phyloP scores from a whole-genome alignment of 2,888 invertebrate genomes.

The Ramazzottius varieornatus region DNA sequence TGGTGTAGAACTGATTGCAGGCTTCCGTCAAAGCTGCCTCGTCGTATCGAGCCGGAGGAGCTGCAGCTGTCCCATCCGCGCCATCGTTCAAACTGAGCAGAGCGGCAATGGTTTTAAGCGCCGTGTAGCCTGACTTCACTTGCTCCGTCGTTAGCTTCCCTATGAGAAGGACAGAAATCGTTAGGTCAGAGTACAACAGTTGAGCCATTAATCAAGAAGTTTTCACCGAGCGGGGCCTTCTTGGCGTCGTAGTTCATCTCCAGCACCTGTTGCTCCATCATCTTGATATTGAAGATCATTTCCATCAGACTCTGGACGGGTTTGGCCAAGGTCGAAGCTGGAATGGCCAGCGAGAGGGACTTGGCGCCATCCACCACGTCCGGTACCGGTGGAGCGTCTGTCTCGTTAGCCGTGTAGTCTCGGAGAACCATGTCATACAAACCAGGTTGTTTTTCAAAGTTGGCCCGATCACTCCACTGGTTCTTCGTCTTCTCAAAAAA shows the following conservation, averaged over 20 bases:
- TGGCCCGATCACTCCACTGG: constrained; percentile 20
- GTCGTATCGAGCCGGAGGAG: constrained; percentile 13
- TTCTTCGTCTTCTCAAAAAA: constrained; percentile 28
- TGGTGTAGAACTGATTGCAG: constrained; percentile 28
- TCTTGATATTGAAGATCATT: constrained; percentile 25
- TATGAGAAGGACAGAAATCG: constrained; percentile 12
- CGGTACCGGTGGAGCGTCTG: background rate
- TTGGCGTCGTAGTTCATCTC: constrained; percentile 29
- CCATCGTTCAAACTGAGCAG: too few relatives aligned
- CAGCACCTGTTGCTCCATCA: constrained; percentile 26
- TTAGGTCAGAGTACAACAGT: background rate
- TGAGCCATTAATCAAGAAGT: background rate
- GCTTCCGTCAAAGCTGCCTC: constrained; percentile 18
- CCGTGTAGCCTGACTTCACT: constrained; percentile 26
- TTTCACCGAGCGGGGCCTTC: constrained; percentile 25
- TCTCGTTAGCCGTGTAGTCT: constrained; percentile 19
- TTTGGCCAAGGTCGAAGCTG: constrained; percentile 21
- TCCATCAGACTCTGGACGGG: constrained; percentile 20
- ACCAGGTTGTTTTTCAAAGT: constrained; percentile 24
- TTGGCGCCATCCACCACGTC: constrained; percentile 9
- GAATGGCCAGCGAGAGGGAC: constrained; percentile 12
- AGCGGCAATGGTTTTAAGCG: constrained; percentile 24
- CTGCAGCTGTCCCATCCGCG: background rate
- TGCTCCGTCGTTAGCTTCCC: constrained; percentile 28
- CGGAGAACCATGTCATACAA: constrained; percentile 27